Percentiles rank a stretch among this genome's conserved stretches.
These are phyloP conservation scores for Anthophora plumipes DNA, from an alignment of 2,888 invertebrate genomes.

Conservation along the genomic window DNA sequence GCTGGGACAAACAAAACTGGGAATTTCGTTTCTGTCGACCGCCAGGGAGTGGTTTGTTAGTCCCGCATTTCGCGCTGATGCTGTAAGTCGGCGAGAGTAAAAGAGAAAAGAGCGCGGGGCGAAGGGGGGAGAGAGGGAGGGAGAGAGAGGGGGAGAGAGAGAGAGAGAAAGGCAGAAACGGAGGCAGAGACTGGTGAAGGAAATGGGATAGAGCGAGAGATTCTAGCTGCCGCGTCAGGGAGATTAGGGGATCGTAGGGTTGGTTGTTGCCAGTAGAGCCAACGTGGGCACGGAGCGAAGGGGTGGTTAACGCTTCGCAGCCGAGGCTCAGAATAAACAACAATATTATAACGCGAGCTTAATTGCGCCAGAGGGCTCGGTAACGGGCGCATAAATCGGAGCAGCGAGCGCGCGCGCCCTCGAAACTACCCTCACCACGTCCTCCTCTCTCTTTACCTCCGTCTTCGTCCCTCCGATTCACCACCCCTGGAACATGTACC, in stretches of 20 bases:
- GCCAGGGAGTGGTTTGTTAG: conserved; percentile 64
- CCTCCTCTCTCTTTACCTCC: conserved; percentile 45
- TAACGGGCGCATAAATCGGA: conserved; percentile 83
- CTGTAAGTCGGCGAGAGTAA: conserved; percentile 67
- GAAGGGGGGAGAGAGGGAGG: conserved; percentile 30
- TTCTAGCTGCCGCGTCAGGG: conserved; percentile 71
- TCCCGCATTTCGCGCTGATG: conserved; percentile 66
- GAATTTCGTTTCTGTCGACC: conserved; percentile 68
- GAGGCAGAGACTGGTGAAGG: conserved; percentile 48
- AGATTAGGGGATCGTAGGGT: conserved; percentile 70
- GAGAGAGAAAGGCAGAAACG: conserved; percentile 30
- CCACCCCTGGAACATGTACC: conserved; percentile 68
- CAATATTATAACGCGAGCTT: conserved; percentile 84
- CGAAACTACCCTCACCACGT: conserved; percentile 61
- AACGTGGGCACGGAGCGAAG: conserved; percentile 64
- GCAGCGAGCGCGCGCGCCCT: conserved; percentile 73
- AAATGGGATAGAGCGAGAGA: conserved; percentile 58
- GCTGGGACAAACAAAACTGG: conserved; percentile 70
- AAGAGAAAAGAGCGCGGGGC: conserved; percentile 42
- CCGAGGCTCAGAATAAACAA: conserved; percentile 83
- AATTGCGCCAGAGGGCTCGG: conserved; percentile 83
- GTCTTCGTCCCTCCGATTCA: conserved; percentile 55
- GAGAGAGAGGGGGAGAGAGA: background rate
- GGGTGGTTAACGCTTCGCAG: conserved; percentile 80
- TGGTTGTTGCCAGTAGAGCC: conserved; percentile 62